Percentiles rank a stretch among this genome's conserved stretches.
phyloP scores from a whole-genome alignment of 2,888 invertebrate genomes.

The Pachymerium ferrugineum region DNA sequence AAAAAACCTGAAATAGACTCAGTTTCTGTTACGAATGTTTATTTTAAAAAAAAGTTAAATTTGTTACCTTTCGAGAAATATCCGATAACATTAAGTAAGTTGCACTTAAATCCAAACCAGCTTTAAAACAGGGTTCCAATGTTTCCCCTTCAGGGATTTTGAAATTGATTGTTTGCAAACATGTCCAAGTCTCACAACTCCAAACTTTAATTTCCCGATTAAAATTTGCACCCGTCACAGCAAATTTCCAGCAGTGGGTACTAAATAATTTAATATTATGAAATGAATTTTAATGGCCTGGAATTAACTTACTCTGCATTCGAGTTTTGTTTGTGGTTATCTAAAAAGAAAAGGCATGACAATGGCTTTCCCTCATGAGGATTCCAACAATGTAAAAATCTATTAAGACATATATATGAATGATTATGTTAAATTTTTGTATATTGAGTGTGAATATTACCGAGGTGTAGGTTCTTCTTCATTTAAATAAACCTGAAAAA shows the following conservation, averaged over 20 bases:
- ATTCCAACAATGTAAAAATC: conserved; percentile 87
- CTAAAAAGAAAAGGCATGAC: conserved; percentile 85
- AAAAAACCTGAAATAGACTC: conserved; percentile 56
- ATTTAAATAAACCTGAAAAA: conserved; percentile 63
- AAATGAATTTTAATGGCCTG: neutral
- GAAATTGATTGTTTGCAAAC: conserved; percentile 70
- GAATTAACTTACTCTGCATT: conserved; percentile 48
- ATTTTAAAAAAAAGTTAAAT: neutral
- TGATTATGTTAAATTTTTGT: neutral
- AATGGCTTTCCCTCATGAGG: conserved; percentile 85
- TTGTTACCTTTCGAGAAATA: conserved; percentile 71
- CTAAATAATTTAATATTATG: conserved; percentile 44
- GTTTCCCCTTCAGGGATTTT: conserved; percentile 38
- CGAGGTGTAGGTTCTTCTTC: conserved; percentile 39
- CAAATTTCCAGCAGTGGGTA: conserved; percentile 89
- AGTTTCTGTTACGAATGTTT: neutral
- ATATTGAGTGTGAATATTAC: conserved; percentile 29
- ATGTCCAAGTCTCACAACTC: conserved; percentile 92
- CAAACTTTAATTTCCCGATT: conserved; percentile 88
- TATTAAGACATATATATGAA: conserved; percentile 40
- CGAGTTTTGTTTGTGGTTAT: conserved; percentile 72
- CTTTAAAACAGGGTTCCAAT: conserved; percentile 57
- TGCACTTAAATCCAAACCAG: conserved; percentile 76
- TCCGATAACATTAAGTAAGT: conserved; percentile 82
- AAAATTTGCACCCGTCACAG: conserved; percentile 81